Evolutionary conservation across 1,140 invertebrate genomes (phyloP).

Genomic region (Ceratosolen solmsi): DNA sequence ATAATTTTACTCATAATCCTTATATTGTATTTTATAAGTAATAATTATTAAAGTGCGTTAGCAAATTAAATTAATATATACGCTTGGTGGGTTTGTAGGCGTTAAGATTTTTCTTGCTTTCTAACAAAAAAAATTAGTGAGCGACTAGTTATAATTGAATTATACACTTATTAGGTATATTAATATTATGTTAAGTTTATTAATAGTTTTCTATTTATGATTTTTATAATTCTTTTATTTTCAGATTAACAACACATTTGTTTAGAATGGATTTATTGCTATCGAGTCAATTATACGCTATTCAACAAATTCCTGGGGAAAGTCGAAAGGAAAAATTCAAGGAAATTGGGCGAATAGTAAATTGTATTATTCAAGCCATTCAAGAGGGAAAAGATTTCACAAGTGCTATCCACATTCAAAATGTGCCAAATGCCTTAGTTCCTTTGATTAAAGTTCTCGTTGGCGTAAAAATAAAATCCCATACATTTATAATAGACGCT

Average conservation of each 20-base stretch:
- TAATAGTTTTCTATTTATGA: no score
- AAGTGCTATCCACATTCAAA: not conserved
- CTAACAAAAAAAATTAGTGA: no score
- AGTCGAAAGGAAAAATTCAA: conserved; percentile 60
- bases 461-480: conserved; percentile 54
- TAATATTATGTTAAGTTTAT: no score
- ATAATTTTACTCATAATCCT: no score
- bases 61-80: no score
- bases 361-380: conserved; percentile 6
- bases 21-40: no score
- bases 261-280: not conserved
- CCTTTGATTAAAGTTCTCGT: conserved; percentile 58
- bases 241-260: not conserved
- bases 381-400: not conserved
- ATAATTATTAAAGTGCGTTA: no score
- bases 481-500: conserved; percentile 55
- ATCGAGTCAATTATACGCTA: conserved; percentile 47
- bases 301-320: conserved; percentile 60
- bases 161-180: no score
- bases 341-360: conserved; percentile 55
- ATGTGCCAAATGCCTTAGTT: conserved; percentile 55
- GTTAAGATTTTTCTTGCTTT: no score
- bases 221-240: conserved; percentile 13
- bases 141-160: no score
- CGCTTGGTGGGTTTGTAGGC: no score